Conservation (phyloP, 2,888 invertebrate genomes). For the Apocheima hispidaria region DNA sequence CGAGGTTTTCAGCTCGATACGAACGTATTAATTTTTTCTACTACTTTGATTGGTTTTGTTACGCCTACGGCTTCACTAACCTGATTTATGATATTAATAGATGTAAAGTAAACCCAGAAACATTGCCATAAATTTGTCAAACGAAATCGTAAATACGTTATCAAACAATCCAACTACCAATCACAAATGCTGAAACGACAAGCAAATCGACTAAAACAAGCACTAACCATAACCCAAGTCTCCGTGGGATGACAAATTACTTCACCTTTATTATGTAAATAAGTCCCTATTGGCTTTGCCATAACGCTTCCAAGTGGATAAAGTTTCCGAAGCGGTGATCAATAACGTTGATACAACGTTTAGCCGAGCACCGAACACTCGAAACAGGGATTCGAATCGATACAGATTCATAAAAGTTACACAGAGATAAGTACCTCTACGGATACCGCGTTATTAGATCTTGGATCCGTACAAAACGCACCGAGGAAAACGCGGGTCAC, state of each 20-base stretch:
- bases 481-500: too few species aligned
- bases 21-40: too few species aligned
- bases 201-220: slow-evolving; percentile 12
- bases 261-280: slow-evolving; percentile 43
- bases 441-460: too few species aligned
- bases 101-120: too few species aligned
- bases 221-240: slow-evolving; percentile 33
- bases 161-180: not conserved
- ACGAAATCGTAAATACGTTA: too few species aligned
- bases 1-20: too few species aligned
- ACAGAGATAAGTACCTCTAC: too few species aligned
- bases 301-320: slow-evolving; percentile 39
- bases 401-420: slow-evolving; percentile 47
- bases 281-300: slow-evolving; percentile 41
- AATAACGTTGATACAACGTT: slow-evolving; percentile 44
- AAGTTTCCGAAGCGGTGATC: slow-evolving; percentile 45
- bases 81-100: too few species aligned
- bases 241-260: slow-evolving; percentile 41
- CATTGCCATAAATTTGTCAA: too few species aligned
- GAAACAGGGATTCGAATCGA: slow-evolving; percentile 34
- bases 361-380: slow-evolving; percentile 23
- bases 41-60: too few species aligned
- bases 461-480: too few species aligned
- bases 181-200: not conserved
- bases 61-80: too few species aligned